Percentiles rank a stretch among this genome's conserved stretches.
Conservation (phyloP, 2,797 vertebrate genomes). For the Poeciliopsis turneri region DNA sequence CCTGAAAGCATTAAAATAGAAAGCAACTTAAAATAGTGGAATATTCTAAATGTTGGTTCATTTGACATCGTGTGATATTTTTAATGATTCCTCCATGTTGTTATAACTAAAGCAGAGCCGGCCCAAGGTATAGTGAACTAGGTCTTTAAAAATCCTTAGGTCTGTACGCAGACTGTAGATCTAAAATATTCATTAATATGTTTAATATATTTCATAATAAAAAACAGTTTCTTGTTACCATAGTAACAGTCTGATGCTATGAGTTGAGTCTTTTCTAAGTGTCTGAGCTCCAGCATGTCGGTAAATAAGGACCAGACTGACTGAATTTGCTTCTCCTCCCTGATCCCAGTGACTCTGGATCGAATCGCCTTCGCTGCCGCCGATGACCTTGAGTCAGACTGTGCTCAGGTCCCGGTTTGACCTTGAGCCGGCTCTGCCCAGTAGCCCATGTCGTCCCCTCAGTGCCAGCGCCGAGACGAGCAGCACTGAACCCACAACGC, state of each 20-base stretch:
- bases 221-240: neutral
- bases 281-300: neutral
- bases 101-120: neutral
- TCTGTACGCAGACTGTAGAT: neutral
- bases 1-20: neutral
- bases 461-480: neutral
- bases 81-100: neutral
- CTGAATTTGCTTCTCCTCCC: neutral
- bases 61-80: neutral
- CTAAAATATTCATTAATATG: neutral
- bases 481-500: neutral
- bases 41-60: neutral
- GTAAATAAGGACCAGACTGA: neutral
- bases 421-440: neutral
- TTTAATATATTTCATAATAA: neutral
- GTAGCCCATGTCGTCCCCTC: neutral
- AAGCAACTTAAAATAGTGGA: neutral
- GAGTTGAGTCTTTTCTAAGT: neutral
- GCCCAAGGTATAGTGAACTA: neutral
- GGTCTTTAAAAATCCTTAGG: neutral
- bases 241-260: neutral
- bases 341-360: neutral
- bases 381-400: neutral
- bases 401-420: neutral
- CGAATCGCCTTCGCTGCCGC: neutral